These are phyloP conservation scores for Phoeniculus purpureus DNA, from an alignment of 2,797 vertebrate species.

Conservation along the genomic window DNA sequence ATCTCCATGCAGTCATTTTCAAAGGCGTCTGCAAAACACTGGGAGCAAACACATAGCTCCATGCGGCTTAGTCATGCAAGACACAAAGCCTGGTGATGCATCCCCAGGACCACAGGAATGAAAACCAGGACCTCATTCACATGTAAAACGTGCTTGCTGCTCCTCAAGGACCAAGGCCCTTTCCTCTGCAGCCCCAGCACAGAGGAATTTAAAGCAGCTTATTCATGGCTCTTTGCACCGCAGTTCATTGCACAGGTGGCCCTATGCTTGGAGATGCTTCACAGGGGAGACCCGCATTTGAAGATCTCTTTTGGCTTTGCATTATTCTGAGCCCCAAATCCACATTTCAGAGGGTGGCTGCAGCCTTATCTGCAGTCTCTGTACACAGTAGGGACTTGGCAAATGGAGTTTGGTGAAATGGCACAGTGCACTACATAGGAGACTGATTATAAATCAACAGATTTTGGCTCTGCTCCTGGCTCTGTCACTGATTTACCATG, in stretches of 20 bases:
- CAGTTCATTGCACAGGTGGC: background rate
- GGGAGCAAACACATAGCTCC: background rate
- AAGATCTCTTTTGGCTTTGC: constrained; percentile 27
- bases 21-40: constrained; percentile 8
- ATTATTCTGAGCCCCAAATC: constrained; percentile 8
- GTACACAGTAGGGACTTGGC: constrained; percentile 48
- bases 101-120: background rate
- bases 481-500: constrained; percentile 64
- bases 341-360: background rate
- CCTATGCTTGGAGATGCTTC: background rate
- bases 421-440: constrained; percentile 20
- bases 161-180: background rate
- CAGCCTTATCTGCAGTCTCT: constrained; percentile 42
- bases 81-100: background rate
- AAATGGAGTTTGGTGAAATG: constrained; percentile 67
- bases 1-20: background rate
- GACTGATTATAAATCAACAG: constrained; percentile 62
- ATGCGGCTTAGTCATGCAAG: constrained; percentile 36
- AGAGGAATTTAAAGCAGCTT: constrained; percentile 2
- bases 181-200: background rate
- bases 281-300: background rate
- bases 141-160: background rate
- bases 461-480: constrained; percentile 65
- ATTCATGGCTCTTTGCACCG: background rate
- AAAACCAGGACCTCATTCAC: background rate